phyloP scores from a whole-genome alignment of 2,888 invertebrate species.

The Chrysolina haemoptera region DNA sequence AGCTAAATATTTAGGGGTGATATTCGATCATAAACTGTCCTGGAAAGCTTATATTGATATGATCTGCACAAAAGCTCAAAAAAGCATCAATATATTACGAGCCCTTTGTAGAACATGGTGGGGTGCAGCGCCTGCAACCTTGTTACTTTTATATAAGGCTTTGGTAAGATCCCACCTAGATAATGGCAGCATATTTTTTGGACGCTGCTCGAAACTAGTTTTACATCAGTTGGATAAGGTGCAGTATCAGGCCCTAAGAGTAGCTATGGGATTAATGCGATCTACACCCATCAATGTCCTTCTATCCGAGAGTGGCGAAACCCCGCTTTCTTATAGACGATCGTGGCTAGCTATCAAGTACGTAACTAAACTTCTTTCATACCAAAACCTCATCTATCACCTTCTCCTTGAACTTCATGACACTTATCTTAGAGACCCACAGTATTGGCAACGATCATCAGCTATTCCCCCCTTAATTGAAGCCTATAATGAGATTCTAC shows the following conservation, averaged over 20 bases:
- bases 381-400: background rate
- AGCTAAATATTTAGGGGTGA: constrained; percentile 6
- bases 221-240: background rate
- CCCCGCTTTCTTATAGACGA: background rate
- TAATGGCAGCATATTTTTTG: background rate
- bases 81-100: constrained; percentile 13
- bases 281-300: constrained; percentile 10
- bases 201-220: constrained; percentile 4
- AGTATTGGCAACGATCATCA: background rate
- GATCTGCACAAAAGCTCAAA: background rate
- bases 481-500: background rate
- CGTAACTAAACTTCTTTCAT: background rate
- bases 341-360: background rate
- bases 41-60: constrained; percentile 15
- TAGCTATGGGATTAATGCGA: constrained; percentile 20
- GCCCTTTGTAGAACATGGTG: constrained; percentile 18
- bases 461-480: background rate
- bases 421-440: background rate
- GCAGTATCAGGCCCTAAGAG: constrained; percentile 9
- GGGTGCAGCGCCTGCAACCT: background rate
- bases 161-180: constrained; percentile 3
- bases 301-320: background rate
- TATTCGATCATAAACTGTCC: constrained; percentile 2
- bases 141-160: background rate
- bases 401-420: background rate